These are phyloP conservation scores for Amiota mariae DNA, from an alignment of 2,888 invertebrate species.

Conservation along the genomic window DNA sequence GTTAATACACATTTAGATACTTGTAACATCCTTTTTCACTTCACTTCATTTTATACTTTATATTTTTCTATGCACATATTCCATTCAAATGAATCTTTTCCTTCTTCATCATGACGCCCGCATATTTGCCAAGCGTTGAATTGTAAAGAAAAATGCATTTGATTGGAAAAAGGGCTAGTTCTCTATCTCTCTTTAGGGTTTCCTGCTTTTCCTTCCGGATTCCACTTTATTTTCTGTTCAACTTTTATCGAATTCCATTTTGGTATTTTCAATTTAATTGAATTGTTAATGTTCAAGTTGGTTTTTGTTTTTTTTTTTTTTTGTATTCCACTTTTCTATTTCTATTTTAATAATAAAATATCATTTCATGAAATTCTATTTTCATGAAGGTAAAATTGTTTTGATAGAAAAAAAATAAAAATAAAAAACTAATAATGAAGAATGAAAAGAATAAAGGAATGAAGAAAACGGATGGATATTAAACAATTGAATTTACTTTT, in stretches of 20 bases:
- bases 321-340: no score
- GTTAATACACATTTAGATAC: no score
- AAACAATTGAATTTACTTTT: no score
- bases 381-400: no score
- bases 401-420: no score
- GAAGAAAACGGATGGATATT: no score
- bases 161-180: slow-evolving; percentile 25
- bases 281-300: slow-evolving; percentile 20
- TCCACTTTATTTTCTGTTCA: slow-evolving; percentile 2
- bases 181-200: slow-evolving; percentile 12
- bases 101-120: no score
- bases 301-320: slow-evolving; percentile 34
- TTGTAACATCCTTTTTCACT: not conserved
- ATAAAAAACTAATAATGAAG: no score
- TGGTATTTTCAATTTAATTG: slow-evolving; percentile 51
- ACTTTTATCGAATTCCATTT: not conserved
- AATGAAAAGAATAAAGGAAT: no score
- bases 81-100: no score
- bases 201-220: slow-evolving; percentile 1
- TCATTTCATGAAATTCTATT: no score
- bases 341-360: slow-evolving; percentile 5
- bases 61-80: not conserved
- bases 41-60: not conserved
- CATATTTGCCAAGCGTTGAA: not conserved
- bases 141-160: slow-evolving; percentile 23